phyloP scores from a whole-genome alignment of 1,140 invertebrate species.

The Aphelenchoides fujianensis region DNA sequence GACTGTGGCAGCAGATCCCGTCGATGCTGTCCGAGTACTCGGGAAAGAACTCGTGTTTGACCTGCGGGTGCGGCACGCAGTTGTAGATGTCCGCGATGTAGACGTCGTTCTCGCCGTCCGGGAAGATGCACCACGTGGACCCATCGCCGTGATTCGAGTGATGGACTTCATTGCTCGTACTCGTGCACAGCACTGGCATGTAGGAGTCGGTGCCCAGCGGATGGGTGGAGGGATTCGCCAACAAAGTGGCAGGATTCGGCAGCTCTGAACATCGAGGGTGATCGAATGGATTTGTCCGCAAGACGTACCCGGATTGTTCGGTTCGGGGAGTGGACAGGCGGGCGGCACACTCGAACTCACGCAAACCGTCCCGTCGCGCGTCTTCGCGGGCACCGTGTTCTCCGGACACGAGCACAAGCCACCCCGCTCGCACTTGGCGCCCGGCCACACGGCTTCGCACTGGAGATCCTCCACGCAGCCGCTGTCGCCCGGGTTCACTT shows the following conservation, averaged over 20 bases:
- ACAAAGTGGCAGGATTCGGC: conserved; percentile 56
- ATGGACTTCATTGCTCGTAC: conserved; percentile 42
- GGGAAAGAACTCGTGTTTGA: conserved; percentile 52
- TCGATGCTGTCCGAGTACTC: conserved; percentile 57
- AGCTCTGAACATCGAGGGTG: conserved; percentile 32
- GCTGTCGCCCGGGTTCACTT: conserved; percentile 57
- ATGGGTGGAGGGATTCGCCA: conserved; percentile 55
- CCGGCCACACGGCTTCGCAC: conserved; percentile 60
- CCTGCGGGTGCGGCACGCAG: conserved; percentile 56
- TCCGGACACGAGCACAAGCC: conserved; percentile 58
- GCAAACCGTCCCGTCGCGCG: conserved; percentile 57
- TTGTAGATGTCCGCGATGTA: conserved; percentile 60
- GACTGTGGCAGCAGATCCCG: conserved; percentile 56
- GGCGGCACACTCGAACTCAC: conserved; percentile 49
- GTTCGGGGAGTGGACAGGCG: conserved; percentile 54
- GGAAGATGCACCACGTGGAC: conserved; percentile 56
- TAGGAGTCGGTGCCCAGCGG: conserved; percentile 53
- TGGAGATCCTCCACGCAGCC: conserved; percentile 58
- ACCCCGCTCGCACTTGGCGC: conserved; percentile 43
- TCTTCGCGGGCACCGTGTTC: conserved; percentile 48
- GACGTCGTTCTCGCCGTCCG: conserved; percentile 55
- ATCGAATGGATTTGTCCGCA: conserved; percentile 8
- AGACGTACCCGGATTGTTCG: conserved; percentile 49
- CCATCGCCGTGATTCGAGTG: conserved; percentile 50
- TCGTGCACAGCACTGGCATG: conserved; percentile 61